These are phyloP conservation scores for Lucilia sericata DNA, from an alignment of 1,140 invertebrate species.

Conservation along the genomic window DNA sequence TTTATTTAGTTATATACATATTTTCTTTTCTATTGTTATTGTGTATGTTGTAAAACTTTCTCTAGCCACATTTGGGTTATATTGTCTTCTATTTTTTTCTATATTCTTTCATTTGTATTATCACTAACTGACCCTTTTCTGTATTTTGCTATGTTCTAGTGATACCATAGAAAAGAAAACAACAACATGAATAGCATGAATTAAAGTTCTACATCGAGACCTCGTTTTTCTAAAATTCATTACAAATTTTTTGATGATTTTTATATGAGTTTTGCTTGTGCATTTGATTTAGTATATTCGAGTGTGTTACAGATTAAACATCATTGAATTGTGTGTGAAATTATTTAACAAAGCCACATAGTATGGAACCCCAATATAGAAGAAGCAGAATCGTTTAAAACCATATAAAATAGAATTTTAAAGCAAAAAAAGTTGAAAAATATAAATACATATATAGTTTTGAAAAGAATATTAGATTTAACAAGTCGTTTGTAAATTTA, in stretches of 20 bases:
- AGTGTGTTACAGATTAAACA: background rate
- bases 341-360: background rate
- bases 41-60: background rate
- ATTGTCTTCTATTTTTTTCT: background rate
- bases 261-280: no score
- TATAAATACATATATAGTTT: no score
- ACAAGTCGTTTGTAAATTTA: no score
- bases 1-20: background rate
- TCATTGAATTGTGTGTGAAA: slow-evolving; percentile 1
- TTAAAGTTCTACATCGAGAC: background rate
- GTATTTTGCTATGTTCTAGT: background rate
- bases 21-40: background rate
- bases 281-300: no score
- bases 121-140: slow-evolving; percentile 17
- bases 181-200: background rate
- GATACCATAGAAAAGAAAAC: background rate
- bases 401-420: background rate
- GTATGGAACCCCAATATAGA: background rate
- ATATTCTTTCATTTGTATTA: background rate
- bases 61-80: slow-evolving; percentile 22
- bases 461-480: no score
- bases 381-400: background rate
- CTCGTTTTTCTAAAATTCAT: background rate
- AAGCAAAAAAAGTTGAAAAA: no score
- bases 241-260: background rate